These are phyloP conservation scores for Tetragonisca angustula DNA, from an alignment of 2,888 invertebrate genomes.

Conservation along the genomic window DNA sequence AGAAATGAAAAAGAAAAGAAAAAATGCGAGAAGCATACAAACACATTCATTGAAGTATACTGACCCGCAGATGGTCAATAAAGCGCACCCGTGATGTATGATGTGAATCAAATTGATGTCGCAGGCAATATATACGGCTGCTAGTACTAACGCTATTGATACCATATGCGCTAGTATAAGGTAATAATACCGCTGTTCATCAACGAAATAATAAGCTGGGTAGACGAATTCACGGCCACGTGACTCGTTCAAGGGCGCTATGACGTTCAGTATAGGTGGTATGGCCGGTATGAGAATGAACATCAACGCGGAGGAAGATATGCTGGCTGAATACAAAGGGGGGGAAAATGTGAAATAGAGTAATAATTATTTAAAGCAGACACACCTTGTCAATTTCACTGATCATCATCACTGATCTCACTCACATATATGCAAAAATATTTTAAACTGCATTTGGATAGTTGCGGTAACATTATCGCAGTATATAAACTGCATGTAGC, in stretches of 20 bases:
- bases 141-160: background rate
- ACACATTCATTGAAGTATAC: background rate
- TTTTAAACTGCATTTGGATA: too few species aligned
- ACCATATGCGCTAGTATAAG: background rate
- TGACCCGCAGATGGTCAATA: background rate
- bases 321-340: background rate
- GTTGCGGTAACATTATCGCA: too few species aligned
- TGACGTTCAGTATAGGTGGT: background rate
- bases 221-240: background rate
- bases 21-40: too few species aligned
- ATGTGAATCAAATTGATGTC: background rate
- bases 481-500: too few species aligned
- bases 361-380: background rate
- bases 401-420: too few species aligned
- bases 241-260: background rate
- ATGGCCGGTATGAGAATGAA: background rate
- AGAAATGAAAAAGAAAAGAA: too few species aligned
- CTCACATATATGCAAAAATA: too few species aligned
- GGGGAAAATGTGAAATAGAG: background rate
- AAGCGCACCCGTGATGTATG: background rate
- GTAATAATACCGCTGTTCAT: background rate
- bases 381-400: background rate
- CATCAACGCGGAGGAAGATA: background rate
- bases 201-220: background rate
- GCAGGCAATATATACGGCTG: background rate